Evolutionary conservation across 2,113 vertebrate genomes (phyloP).

Genomic region (Promerops cafer): DNA sequence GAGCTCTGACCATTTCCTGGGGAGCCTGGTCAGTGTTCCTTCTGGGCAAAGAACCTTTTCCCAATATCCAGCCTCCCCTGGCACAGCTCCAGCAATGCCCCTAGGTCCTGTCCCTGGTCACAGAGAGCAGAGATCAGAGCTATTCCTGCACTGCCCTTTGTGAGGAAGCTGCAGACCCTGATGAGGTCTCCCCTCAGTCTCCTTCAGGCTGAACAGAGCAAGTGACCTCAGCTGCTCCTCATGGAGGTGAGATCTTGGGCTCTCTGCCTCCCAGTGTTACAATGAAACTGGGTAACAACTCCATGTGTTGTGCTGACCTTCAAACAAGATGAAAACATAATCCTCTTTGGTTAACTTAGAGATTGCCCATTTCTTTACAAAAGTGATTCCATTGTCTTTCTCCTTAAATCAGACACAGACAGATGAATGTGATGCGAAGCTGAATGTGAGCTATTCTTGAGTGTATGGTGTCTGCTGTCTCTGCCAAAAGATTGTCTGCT

Average conservation of each 20-base stretch:
- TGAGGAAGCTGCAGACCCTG: background rate
- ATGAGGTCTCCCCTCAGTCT: background rate
- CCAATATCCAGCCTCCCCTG: background rate
- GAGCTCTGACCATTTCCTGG: background rate
- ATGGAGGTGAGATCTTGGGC: background rate
- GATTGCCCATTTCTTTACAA: background rate
- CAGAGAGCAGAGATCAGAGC: background rate
- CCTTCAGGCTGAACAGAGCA: background rate
- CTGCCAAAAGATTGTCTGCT: background rate
- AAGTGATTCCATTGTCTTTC: background rate
- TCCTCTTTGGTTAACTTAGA: background rate
- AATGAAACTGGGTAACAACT: background rate
- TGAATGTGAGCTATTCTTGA: background rate
- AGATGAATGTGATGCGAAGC: background rate
- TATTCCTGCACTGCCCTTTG: background rate
- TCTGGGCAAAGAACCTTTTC: background rate
- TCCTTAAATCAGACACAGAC: background rate
- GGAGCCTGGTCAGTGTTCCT: background rate
- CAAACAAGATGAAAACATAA: background rate
- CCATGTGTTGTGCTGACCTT: background rate
- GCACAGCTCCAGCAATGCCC: background rate
- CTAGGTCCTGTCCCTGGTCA: background rate
- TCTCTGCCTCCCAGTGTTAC: background rate
- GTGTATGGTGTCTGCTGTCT: background rate
- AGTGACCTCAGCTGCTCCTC: background rate